Conservation (phyloP, 2,113 vertebrate genomes). For the Phaethon lepturus region DNA sequence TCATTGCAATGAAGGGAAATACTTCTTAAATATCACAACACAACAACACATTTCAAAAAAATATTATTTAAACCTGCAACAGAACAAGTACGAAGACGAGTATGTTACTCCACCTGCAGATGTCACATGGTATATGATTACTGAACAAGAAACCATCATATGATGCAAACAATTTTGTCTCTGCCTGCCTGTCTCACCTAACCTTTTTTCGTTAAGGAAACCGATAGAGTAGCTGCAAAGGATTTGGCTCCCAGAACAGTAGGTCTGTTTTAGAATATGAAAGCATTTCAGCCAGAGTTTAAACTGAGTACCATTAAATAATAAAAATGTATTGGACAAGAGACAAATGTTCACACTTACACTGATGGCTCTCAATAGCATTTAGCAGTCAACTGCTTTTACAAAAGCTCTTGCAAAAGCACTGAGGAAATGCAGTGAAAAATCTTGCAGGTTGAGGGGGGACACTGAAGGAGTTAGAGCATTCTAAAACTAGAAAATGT, state of each 20-base stretch:
- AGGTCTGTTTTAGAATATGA: not conserved
- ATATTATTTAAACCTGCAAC: not conserved
- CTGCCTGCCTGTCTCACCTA: not conserved
- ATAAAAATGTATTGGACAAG: not conserved
- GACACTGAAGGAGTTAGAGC: not conserved
- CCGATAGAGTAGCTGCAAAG: not conserved
- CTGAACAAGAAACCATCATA: not conserved
- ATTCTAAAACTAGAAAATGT: not conserved
- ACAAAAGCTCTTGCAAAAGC: not conserved
- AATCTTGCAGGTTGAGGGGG: not conserved
- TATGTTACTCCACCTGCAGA: not conserved
- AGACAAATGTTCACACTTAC: not conserved
- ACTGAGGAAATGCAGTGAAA: not conserved
- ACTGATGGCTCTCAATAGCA: not conserved
- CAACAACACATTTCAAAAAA: not conserved
- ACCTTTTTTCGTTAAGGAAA: not conserved
- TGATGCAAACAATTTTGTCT: not conserved
- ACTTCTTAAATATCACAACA: not conserved
- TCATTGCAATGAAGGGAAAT: not conserved
- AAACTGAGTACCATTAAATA: not conserved
- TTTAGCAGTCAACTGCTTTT: not conserved
- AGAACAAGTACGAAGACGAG: not conserved
- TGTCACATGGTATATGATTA: not conserved
- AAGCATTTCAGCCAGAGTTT: not conserved
- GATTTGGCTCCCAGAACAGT: not conserved